A percentile compares a stretch with the other conserved stretches of the same genome.
Conservation (phyloP, 1,140 invertebrate genomes). For the Charaxes varanes region DNA sequence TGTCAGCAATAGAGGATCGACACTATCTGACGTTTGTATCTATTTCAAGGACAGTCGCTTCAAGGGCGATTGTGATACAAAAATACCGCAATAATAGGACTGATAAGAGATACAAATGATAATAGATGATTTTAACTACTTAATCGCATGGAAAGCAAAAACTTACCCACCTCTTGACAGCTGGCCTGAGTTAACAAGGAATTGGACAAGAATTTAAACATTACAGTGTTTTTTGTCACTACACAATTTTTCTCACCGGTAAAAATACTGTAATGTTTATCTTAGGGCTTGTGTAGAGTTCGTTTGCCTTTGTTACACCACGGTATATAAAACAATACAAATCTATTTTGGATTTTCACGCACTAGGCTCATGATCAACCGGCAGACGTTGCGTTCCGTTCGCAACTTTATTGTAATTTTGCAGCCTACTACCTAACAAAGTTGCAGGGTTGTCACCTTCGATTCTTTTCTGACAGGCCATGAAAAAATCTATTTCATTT, state of each 20-base stretch:
- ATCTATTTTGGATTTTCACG: constrained; percentile 69
- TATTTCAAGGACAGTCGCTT: constrained; percentile 57
- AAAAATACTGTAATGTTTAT: constrained; percentile 50
- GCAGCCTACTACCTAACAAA: constrained; percentile 2
- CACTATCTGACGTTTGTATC: constrained; percentile 31
- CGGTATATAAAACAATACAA: constrained; percentile 63
- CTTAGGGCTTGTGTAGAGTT: constrained; percentile 42
- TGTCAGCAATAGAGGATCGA: neutral
- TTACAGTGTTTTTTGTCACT: constrained; percentile 65
- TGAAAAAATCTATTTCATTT: no score
- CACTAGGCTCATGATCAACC: constrained; percentile 61
- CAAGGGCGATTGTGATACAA: constrained; percentile 43
- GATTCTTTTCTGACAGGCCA: neutral
- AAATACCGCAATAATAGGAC: constrained; percentile 34
- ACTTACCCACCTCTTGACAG: constrained; percentile 80
- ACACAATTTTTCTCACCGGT: constrained; percentile 33
- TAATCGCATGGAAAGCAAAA: constrained; percentile 35
- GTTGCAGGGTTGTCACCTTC: constrained; percentile 9
- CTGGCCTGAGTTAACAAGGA: constrained; percentile 69
- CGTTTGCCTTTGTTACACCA: constrained; percentile 60
- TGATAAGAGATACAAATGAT: constrained; percentile 15
- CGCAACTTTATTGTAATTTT: constrained; percentile 20
- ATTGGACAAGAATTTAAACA: constrained; percentile 68
- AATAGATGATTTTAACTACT: constrained; percentile 8
- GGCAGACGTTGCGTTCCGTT: constrained; percentile 38